Percentiles rank a stretch among this genome's conserved stretches.
Evolutionary conservation across 2,888 invertebrate genomes (phyloP).

Genomic region (Blastobasis lacticolella): DNA sequence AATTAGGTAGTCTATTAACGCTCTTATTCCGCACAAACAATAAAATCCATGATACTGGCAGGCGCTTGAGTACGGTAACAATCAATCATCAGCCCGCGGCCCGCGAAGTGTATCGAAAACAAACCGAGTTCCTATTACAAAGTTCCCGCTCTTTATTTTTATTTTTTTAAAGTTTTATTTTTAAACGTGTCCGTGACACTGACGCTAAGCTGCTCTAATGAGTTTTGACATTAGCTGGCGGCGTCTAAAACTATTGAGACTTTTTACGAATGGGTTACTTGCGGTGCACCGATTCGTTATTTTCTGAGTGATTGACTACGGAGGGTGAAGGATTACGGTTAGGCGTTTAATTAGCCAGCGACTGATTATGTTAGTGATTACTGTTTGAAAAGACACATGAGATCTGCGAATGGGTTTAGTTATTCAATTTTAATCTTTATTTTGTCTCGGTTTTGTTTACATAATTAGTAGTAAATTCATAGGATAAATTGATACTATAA

Average conservation of each 20-base stretch:
- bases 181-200: slow-evolving; percentile 68
- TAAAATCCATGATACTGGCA: slow-evolving; percentile 14
- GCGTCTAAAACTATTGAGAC: slow-evolving; percentile 40
- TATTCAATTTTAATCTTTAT: too few species aligned
- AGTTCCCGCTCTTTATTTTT: slow-evolving; percentile 40
- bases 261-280: slow-evolving; percentile 55
- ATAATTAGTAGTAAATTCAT: too few species aligned
- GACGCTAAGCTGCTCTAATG: slow-evolving; percentile 67
- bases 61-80: slow-evolving; percentile 27
- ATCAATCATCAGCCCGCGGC: slow-evolving; percentile 47
- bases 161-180: slow-evolving; percentile 46
- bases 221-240: slow-evolving; percentile 67
- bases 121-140: slow-evolving; percentile 58
- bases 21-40: too few species aligned
- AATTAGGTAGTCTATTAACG: too few species aligned
- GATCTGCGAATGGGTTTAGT: too few species aligned
- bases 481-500: too few species aligned
- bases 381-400: too few species aligned
- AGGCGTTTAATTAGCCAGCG: slow-evolving; percentile 1
- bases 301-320: slow-evolving; percentile 20
- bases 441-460: too few species aligned
- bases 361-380: too few species aligned
- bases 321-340: slow-evolving; percentile 18
- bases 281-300: slow-evolving; percentile 17
- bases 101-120: slow-evolving; percentile 39